Evolutionary conservation across 2,797 vertebrate genomes (phyloP).

Genomic region (Florisuga fusca): DNA sequence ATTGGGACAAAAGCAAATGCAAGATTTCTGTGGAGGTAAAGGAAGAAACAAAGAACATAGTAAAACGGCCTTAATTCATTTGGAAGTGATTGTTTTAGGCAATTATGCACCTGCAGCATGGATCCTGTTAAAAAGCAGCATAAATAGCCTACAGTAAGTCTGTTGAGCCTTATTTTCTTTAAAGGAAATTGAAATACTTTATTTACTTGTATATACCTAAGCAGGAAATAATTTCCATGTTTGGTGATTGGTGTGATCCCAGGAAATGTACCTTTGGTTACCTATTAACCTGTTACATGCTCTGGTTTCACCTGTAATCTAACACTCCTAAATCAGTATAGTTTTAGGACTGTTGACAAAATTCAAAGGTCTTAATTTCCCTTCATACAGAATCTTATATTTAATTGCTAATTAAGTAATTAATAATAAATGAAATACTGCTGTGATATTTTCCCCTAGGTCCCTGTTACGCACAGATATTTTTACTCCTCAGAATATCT

Average conservation of each 20-base stretch:
- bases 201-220: not conserved
- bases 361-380: not conserved
- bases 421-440: not conserved
- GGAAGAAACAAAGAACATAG: not conserved
- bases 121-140: not conserved
- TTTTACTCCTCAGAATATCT: not conserved
- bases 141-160: not conserved
- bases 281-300: not conserved
- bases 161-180: not conserved
- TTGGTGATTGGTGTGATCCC: not conserved
- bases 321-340: not conserved
- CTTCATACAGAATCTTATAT: not conserved
- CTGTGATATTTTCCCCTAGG: not conserved
- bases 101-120: not conserved
- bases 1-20: not conserved
- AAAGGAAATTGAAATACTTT: not conserved
- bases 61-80: not conserved
- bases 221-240: not conserved
- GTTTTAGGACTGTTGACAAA: not conserved
- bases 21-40: not conserved
- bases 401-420: not conserved
- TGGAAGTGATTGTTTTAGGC: not conserved
- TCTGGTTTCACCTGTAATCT: not conserved
- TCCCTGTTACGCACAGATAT: not conserved
- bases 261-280: not conserved